phyloP scores from a whole-genome alignment of 2,888 invertebrate genomes.

The Hylaea fasciaria region DNA sequence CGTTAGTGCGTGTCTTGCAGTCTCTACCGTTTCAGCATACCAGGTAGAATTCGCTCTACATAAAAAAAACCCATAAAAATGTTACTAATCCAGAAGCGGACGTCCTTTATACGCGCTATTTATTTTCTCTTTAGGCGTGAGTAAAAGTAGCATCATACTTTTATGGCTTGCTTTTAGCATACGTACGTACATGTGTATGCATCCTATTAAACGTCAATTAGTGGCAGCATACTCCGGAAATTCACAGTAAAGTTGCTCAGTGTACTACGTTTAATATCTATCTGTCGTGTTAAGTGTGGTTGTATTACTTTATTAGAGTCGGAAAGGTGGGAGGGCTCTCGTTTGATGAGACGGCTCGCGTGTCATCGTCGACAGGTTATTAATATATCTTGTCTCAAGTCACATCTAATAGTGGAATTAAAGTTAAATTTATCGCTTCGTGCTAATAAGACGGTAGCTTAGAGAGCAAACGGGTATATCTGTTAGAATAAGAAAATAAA shows the following conservation, averaged over 20 bases:
- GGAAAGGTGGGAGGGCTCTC: constrained; percentile 43
- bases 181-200: constrained; percentile 43
- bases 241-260: constrained; percentile 50
- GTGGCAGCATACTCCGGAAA: constrained; percentile 50
- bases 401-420: constrained; percentile 51
- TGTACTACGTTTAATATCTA: constrained; percentile 41
- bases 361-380: constrained; percentile 49
- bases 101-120: constrained; percentile 26
- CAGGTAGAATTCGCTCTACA: constrained; percentile 12
- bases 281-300: constrained; percentile 49
- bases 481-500: background rate
- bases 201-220: constrained; percentile 55
- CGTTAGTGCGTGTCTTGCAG: background rate
- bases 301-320: constrained; percentile 45
- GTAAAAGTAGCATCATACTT: constrained; percentile 28
- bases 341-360: constrained; percentile 47
- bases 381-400: constrained; percentile 42
- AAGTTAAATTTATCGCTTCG: constrained; percentile 41
- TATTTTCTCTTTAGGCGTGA: constrained; percentile 21
- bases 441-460: constrained; percentile 42
- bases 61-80: constrained; percentile 22
- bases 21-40: background rate
- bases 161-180: constrained; percentile 11
- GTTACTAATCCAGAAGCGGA: constrained; percentile 25
- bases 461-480: constrained; percentile 13